These are phyloP conservation scores for Periplaneta americana DNA, from an alignment of 1,140 invertebrate species.

Conservation along the genomic window DNA sequence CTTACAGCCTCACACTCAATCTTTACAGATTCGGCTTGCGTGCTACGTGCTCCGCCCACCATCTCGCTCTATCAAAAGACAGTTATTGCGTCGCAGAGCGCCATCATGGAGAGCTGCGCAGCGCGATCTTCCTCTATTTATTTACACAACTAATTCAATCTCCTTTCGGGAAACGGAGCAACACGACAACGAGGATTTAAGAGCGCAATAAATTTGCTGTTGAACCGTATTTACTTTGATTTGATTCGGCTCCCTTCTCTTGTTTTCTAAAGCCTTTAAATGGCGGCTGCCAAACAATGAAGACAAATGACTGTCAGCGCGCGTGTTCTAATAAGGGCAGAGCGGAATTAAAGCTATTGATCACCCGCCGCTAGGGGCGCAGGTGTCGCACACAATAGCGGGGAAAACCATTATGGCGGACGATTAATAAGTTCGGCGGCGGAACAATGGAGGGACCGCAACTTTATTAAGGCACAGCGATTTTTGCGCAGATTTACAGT, in stretches of 20 bases:
- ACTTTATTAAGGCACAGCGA: not conserved
- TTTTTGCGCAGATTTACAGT: not conserved
- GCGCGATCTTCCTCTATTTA: not conserved
- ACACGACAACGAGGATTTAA: not conserved
- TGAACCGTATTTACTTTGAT: not conserved
- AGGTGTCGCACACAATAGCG: not conserved
- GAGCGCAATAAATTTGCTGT: not conserved
- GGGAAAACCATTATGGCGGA: not conserved
- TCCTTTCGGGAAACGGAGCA: not conserved
- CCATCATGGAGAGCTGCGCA: not conserved
- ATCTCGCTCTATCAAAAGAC: no score
- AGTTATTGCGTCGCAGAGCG: no score
- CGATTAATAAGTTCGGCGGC: not conserved
- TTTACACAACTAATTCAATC: not conserved
- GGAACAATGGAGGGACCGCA: not conserved
- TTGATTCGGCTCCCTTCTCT: not conserved
- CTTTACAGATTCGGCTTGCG: no score
- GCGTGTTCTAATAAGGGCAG: not conserved
- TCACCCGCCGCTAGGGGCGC: not conserved
- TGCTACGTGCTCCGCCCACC: no score
- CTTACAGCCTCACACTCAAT: no score
- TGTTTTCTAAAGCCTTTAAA: not conserved
- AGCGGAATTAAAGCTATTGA: not conserved
- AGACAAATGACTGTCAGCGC: not conserved
- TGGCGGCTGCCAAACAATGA: not conserved